Percentiles rank a stretch among this genome's conserved stretches.
phyloP scores from a whole-genome alignment of 2,888 invertebrate genomes.

The Panzeria rudis region DNA sequence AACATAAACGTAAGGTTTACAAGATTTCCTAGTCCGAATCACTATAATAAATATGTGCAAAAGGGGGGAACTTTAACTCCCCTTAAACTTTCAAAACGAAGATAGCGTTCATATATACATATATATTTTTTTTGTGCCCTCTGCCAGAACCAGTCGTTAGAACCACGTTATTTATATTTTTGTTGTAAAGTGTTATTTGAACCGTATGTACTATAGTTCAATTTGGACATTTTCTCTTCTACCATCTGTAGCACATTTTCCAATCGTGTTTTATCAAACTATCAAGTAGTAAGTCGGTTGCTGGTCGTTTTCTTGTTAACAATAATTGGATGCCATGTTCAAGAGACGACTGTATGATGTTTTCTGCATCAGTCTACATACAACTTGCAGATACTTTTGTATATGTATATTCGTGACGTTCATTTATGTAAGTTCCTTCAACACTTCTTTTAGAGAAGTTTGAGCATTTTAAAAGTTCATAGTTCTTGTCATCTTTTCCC shows the following conservation, averaged over 20 bases:
- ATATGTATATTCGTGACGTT: neutral
- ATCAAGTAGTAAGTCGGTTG: slow-evolving; percentile 27
- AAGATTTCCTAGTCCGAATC: too few relatives aligned
- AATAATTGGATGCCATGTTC: slow-evolving; percentile 38
- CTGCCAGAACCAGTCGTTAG: too few relatives aligned
- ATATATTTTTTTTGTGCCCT: too few relatives aligned
- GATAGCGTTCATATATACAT: too few relatives aligned
- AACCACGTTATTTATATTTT: too few relatives aligned
- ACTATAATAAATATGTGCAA: too few relatives aligned
- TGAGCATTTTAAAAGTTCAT: slow-evolving; percentile 48
- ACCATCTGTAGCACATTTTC: neutral
- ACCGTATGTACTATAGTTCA: too few relatives aligned
- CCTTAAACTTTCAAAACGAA: too few relatives aligned
- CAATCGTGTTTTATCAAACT: neutral
- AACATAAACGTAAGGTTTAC: too few relatives aligned
- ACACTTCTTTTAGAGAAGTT: slow-evolving; percentile 11
- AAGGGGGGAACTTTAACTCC: too few relatives aligned
- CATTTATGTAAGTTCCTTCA: neutral
- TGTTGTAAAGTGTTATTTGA: too few relatives aligned
- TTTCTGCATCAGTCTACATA: neutral
- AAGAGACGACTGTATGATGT: neutral
- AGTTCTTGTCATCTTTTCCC: slow-evolving; percentile 21
- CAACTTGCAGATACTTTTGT: neutral
- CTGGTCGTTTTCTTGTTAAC: slow-evolving; percentile 43
- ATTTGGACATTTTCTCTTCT: too few relatives aligned